Evolutionary conservation across 2,113 vertebrate species (phyloP).

Genomic region (Rostratula benghalensis): DNA sequence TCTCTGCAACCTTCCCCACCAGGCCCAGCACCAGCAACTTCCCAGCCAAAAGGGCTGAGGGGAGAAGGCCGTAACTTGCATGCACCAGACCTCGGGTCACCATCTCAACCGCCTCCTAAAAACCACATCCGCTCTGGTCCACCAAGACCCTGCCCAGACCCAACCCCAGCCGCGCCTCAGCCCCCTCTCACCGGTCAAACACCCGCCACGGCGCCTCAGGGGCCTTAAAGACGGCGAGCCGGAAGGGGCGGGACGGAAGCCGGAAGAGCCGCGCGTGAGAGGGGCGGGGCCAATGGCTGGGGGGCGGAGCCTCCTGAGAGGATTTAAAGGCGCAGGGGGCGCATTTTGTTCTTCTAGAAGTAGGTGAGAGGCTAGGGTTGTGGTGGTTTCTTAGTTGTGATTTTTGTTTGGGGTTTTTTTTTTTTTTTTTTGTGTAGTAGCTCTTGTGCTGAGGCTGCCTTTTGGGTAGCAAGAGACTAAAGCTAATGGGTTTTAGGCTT

Average conservation of each 20-base stretch:
- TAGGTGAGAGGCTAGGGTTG: accelerated
- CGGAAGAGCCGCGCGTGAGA: background rate
- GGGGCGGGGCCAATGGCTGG: background rate
- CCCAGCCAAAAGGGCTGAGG: accelerated
- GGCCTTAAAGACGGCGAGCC: background rate
- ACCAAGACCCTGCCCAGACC: accelerated
- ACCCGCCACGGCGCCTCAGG: background rate
- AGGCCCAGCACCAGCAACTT: background rate
- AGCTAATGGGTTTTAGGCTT: accelerated
- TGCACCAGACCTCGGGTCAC: accelerated
- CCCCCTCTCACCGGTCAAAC: background rate
- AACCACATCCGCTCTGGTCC: accelerated
- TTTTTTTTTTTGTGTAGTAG: too few relatives aligned
- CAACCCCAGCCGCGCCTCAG: accelerated
- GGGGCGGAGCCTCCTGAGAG: background rate
- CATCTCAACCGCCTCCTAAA: accelerated
- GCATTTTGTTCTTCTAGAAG: accelerated
- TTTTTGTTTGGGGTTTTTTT: too few relatives aligned
- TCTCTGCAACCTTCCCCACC: accelerated
- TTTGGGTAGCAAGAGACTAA: accelerated
- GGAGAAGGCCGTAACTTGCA: accelerated
- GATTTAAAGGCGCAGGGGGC: background rate
- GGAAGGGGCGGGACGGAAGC: background rate
- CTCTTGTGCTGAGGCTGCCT: accelerated
- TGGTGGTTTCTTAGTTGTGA: too few relatives aligned